These are phyloP conservation scores for Xiphophorus birchmanni DNA, from an alignment of 2,797 vertebrate genomes.

Conservation along the genomic window DNA sequence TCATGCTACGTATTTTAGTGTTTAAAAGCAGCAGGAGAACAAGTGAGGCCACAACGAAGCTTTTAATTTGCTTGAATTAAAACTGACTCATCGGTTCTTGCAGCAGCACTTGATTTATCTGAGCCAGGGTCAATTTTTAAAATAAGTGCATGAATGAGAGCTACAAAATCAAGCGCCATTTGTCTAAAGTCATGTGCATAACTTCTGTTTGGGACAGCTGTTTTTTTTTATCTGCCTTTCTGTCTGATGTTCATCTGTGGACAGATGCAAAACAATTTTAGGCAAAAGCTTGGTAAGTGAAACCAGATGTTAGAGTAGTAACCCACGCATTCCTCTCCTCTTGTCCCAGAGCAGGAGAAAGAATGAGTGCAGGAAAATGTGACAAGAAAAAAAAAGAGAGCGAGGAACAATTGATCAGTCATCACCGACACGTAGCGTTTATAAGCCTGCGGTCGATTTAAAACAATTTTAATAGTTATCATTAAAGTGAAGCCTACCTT, in stretches of 20 bases:
- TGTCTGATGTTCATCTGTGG: conserved; percentile 64
- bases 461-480: not conserved
- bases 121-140: not conserved
- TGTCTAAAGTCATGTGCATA: not conserved
- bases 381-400: conserved; percentile 28
- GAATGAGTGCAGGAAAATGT: conserved; percentile 23
- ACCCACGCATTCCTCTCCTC: conserved; percentile 74
- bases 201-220: not conserved
- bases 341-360: conserved; percentile 39
- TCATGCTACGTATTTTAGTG: not conserved
- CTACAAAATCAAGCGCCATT: not conserved
- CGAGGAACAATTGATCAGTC: not conserved
- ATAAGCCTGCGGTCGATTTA: not conserved
- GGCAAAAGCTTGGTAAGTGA: conserved; percentile 85
- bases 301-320: conserved; percentile 88
- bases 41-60: conserved; percentile 45
- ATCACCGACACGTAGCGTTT: not conserved
- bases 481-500: conserved; percentile 70
- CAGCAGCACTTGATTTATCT: not conserved
- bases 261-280: conserved; percentile 86
- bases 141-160: not conserved
- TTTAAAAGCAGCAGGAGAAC: not conserved
- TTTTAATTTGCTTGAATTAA: conserved; percentile 29
- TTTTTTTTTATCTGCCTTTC: conserved; percentile 11
- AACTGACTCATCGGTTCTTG: conserved; percentile 58